Base-by-base conservation (phyloP, 2,113 vertebrate genomes). In the Progne subis region DNA sequence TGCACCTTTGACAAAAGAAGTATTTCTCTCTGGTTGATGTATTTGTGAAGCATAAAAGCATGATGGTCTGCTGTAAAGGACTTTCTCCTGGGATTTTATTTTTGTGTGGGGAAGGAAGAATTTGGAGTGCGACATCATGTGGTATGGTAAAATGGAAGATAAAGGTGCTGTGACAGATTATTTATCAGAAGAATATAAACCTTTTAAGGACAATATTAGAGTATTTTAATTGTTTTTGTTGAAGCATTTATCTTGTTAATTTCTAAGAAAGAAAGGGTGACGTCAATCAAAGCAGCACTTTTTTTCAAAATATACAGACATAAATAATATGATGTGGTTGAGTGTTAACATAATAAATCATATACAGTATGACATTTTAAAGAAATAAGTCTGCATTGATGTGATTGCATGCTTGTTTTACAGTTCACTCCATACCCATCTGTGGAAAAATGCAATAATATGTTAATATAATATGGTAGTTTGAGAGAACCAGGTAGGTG, bases 371-470 rank as follows among this genome's bases (percentile, higher is more conserved):
- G 98, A 98, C 98, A 98, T 98, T 98, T 98, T 98, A 98, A 98
- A 98, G 98, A 98, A 98, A 98, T 98, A 98, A 98, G 97, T 98
- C 98, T 98, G 98, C 98, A 98, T 98, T 98, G 98, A 98, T 98
- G 98, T 98, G 98, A 96, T 98, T 98, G 98, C 98, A 98, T 98
- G 98, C 98, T 98, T 98, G 98, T 98, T 98, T 98, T 98, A 97
- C 97, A 98, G 96, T 97, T 98, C 98, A 98, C 95, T 97, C 96
- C 98, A 98, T 98, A 97, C 95, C 89, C 98, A 98, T 98, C 97
- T 98, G 98, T 98, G 98, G 96, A 98, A 98, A 98, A 98, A 98
- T 98, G 98, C 98, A 98, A 98, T 98, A 98, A 98, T 98, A 98
- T 98, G 98, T 98, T 98, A 98, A 97, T 98, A 98, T 98, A 98